These are phyloP conservation scores for Sphaeramia orbicularis DNA, from an alignment of 2,797 vertebrate species.

Conservation along the genomic window DNA sequence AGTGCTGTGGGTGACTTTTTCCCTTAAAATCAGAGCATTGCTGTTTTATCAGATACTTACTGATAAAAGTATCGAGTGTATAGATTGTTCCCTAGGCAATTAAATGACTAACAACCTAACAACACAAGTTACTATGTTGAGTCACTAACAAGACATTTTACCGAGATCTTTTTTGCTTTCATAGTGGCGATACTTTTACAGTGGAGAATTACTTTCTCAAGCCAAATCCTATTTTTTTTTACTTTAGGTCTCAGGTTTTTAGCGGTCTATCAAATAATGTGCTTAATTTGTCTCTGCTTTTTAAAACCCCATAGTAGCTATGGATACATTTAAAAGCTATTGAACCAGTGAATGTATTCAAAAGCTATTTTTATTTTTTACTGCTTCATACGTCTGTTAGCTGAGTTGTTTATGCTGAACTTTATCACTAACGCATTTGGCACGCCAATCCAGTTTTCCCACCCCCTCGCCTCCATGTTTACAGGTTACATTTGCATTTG, in stretches of 20 bases:
- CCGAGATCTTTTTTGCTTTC: conserved; percentile 58
- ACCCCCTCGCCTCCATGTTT: conserved; percentile 57
- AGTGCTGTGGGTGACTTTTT: conserved; percentile 48
- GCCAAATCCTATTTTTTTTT: conserved; percentile 70
- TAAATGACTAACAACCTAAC: conserved; percentile 46
- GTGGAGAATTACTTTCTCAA: conserved; percentile 72
- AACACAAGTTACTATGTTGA: conserved; percentile 38
- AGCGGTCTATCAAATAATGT: conserved; percentile 36
- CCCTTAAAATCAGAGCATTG: conserved; percentile 29
- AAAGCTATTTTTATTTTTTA: conserved; percentile 50
- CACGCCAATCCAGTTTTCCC: conserved; percentile 42
- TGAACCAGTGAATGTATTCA: conserved; percentile 68
- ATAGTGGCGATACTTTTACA: conserved; percentile 55
- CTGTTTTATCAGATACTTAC: conserved; percentile 7
- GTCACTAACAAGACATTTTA: conserved; percentile 60
- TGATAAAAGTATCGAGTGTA: conserved; percentile 16
- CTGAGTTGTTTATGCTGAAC: conserved; percentile 49
- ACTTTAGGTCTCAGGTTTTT: conserved; percentile 79
- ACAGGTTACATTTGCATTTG: conserved; percentile 44
- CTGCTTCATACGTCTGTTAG: conserved; percentile 33
- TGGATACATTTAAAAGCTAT: conserved; percentile 59
- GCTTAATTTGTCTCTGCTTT: conserved; percentile 48
- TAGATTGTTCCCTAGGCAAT: conserved; percentile 47
- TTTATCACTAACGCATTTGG: conserved; percentile 27
- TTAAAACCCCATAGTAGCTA: conserved; percentile 48